Evolutionary conservation across 2,888 invertebrate species (phyloP).

Genomic region (Dioctria rufipes): DNA sequence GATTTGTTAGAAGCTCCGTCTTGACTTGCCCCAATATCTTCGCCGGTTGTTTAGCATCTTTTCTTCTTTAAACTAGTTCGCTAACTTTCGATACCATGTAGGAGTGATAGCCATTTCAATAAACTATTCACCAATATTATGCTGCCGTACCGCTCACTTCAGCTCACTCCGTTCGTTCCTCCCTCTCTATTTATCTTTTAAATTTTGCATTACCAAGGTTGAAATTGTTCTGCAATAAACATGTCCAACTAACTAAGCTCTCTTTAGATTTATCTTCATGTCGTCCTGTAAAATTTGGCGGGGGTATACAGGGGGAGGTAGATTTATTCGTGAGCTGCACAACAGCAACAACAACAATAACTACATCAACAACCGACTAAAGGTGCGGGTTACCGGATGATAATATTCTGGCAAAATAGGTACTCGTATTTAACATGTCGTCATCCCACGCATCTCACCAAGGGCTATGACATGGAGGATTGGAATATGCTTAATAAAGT

Average conservation of each 20-base stretch:
- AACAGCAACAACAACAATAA: background rate
- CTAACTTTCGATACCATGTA: no score
- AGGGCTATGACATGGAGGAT: background rate
- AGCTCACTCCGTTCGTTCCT: no score
- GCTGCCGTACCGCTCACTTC: no score
- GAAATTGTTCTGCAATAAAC: conserved; percentile 49
- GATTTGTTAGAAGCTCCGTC: conserved; percentile 28
- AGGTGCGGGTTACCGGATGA: conserved; percentile 23
- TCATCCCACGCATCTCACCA: conserved; percentile 41
- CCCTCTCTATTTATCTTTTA: conserved; percentile 49
- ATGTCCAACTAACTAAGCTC: conserved; percentile 43
- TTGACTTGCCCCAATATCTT: background rate
- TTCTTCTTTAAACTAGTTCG: no score
- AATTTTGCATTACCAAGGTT: conserved; percentile 46
- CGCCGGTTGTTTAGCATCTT: no score
- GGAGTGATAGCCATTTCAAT: no score
- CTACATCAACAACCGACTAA: background rate
- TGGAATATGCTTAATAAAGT: conserved; percentile 37
- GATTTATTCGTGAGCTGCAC: conserved; percentile 22
- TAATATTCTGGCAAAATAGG: conserved; percentile 12
- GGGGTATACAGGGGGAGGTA: conserved; percentile 16
- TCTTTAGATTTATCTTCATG: conserved; percentile 26
- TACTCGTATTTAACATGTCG: background rate
- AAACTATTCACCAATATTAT: no score
- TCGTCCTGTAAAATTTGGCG: background rate